Conservation (phyloP, 2,113 vertebrate genomes). For the Antechinus stuartii region DNA sequence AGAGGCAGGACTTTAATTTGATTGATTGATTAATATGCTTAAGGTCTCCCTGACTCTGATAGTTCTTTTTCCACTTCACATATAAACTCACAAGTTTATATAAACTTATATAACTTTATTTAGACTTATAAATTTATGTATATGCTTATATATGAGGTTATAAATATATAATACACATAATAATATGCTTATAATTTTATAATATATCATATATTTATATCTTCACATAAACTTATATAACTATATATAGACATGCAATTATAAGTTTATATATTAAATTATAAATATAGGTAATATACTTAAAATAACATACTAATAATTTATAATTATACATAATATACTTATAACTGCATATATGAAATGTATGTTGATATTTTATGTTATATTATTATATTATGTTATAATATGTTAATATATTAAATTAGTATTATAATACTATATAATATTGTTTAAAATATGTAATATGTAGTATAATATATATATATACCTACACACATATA, state of each 20-base stretch:
- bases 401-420: no score
- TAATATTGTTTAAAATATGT: no score
- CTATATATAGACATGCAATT: no score
- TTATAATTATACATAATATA: not conserved
- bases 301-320: not conserved
- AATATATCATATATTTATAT: not conserved
- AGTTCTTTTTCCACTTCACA: not conserved
- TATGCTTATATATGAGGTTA: not conserved
- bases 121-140: not conserved
- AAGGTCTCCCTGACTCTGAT: not conserved
- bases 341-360: no score
- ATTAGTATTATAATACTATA: no score
- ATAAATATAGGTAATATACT: not conserved
- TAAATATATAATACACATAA: not conserved
- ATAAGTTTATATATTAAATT: not conserved
- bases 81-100: not conserved
- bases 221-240: not conserved
- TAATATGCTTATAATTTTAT: not conserved
- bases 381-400: no score
- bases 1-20: not conserved
- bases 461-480: no score
- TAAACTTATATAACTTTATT: not conserved
- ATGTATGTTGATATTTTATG: no score
- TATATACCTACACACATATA: no score
- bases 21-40: not conserved